Conservation (phyloP, 2,113 vertebrate species). For the Telmatochromis sp. region DNA sequence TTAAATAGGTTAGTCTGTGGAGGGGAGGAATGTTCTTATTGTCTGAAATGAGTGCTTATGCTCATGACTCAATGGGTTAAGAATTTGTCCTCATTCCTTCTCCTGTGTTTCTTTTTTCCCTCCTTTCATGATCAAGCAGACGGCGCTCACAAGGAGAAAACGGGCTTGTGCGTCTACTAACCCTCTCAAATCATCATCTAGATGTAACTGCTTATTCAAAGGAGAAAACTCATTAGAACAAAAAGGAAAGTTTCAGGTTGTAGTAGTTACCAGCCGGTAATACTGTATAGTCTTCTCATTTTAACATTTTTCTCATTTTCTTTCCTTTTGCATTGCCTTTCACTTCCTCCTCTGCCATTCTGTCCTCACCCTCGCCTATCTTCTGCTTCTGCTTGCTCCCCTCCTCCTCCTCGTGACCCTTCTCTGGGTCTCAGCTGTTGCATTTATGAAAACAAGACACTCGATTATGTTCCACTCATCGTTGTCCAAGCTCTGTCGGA, state of each 20-base stretch:
- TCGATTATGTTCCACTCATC: constrained; percentile 43
- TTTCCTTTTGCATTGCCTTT: neutral
- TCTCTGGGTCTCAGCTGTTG: constrained; percentile 59
- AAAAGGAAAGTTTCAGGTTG: neutral
- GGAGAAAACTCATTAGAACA: neutral
- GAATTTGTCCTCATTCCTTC: constrained; percentile 29
- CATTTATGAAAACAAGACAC: constrained; percentile 62
- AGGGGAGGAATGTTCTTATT: neutral
- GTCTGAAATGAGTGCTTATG: constrained; percentile 1
- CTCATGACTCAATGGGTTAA: constrained; percentile 1
- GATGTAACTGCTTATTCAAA: neutral
- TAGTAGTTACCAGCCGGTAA: neutral
- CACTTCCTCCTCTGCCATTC: neutral
- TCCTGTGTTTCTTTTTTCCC: neutral
- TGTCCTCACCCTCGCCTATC: neutral
- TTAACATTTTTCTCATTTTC: neutral
- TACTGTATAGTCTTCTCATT: neutral
- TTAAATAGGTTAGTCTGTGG: neutral
- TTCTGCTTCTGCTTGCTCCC: neutral
- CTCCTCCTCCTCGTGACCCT: neutral
- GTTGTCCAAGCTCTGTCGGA: constrained; percentile 28
- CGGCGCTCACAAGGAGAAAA: neutral
- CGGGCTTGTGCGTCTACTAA: neutral
- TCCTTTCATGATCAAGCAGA: neutral
- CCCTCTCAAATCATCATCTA: neutral